These are phyloP conservation scores for Lamprotornis superbus DNA, from an alignment of 2,113 vertebrate species.

Conservation along the genomic window DNA sequence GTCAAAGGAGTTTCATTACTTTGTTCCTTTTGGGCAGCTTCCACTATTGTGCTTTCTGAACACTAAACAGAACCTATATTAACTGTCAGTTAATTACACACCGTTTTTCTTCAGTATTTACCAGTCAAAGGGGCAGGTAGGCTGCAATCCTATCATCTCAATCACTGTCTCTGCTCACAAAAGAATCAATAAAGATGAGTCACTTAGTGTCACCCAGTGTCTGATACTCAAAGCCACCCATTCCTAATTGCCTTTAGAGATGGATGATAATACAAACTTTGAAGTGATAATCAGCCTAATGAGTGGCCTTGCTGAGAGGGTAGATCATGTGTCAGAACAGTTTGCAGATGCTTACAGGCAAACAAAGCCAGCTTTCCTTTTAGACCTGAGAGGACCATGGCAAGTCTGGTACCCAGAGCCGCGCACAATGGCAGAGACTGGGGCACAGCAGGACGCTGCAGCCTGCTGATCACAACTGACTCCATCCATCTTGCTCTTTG, in stretches of 20 bases:
- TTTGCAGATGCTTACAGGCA: constrained; percentile 76
- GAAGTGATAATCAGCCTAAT: constrained; percentile 90
- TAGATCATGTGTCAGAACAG: constrained; percentile 77
- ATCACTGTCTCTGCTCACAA: constrained; percentile 86
- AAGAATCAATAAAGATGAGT: constrained; percentile 87
- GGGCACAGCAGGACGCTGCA: constrained; percentile 73
- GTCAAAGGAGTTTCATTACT: constrained; percentile 76
- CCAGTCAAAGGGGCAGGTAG: constrained; percentile 85
- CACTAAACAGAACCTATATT: constrained; percentile 88
- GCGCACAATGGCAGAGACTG: constrained; percentile 80
- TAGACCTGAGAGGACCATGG: constrained; percentile 74
- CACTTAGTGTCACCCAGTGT: constrained; percentile 83
- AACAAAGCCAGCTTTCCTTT: constrained; percentile 76
- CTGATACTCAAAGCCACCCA: constrained; percentile 87
- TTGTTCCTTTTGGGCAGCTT: constrained; percentile 77
- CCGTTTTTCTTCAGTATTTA: constrained; percentile 87
- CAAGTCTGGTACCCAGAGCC: constrained; percentile 75
- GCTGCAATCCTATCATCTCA: constrained; percentile 81
- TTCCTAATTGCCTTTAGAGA: constrained; percentile 93
- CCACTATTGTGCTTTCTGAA: constrained; percentile 78
- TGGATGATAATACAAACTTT: constrained; percentile 88
- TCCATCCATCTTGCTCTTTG: constrained; percentile 78
- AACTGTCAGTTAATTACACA: constrained; percentile 93
- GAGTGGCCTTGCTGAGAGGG: constrained; percentile 78
- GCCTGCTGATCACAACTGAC: constrained; percentile 73